phyloP scores from a whole-genome alignment of 2,113 vertebrate species.

The Prionailurus viverrinus region DNA sequence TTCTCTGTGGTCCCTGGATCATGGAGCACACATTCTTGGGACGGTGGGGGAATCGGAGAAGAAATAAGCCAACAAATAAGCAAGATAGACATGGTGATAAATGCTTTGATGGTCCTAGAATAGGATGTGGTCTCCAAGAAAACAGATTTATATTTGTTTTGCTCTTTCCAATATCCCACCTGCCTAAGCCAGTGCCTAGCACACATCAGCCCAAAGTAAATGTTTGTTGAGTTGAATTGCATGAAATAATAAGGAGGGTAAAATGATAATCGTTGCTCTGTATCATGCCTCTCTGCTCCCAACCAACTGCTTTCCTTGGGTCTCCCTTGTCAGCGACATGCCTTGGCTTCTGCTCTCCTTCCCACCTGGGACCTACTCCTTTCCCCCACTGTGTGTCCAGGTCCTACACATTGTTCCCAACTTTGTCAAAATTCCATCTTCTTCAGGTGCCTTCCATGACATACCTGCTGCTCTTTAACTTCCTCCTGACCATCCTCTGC shows the following conservation, averaged over 20 bases:
- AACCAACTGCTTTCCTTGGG: not conserved
- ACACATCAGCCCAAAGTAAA: not conserved
- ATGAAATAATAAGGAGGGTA: not conserved
- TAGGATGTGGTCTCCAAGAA: not conserved
- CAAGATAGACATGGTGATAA: not conserved
- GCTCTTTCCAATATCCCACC: not conserved
- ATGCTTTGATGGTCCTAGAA: not conserved
- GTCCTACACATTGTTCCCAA: not conserved
- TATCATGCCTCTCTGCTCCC: not conserved
- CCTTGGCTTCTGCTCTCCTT: not conserved
- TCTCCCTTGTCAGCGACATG: not conserved
- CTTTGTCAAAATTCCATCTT: not conserved
- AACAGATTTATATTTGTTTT: not conserved
- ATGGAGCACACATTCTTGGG: not conserved
- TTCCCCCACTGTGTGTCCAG: not conserved
- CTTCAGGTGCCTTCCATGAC: not conserved
- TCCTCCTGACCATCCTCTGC: not conserved
- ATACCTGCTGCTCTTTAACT: not conserved
- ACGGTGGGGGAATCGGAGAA: not conserved
- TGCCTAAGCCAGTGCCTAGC: not conserved
- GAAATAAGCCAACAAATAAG: not conserved
- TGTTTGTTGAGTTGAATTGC: not conserved
- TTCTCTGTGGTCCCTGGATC: not conserved
- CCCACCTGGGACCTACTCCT: not conserved
- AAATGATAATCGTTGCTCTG: not conserved